phyloP scores from a whole-genome alignment of 2,113 vertebrate genomes.

The Cyprinus carpio region DNA sequence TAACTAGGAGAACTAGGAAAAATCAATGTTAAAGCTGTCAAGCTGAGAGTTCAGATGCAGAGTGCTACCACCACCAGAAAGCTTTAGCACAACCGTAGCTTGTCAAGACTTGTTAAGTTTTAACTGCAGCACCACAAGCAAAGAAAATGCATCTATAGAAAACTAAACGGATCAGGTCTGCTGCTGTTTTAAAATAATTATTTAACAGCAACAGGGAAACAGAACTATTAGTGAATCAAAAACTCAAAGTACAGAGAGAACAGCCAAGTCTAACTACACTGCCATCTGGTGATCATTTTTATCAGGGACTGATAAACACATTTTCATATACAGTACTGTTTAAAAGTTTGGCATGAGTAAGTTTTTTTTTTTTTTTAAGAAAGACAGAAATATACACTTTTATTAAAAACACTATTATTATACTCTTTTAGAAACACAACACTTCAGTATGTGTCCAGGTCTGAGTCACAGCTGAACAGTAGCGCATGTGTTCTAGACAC shows the following conservation, averaged over 20 bases:
- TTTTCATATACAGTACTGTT: neutral
- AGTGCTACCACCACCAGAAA: conserved; percentile 30
- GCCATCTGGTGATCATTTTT: conserved; percentile 13
- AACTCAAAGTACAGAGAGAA: neutral
- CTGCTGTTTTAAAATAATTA: neutral
- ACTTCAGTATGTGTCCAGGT: no score
- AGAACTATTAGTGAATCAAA: neutral
- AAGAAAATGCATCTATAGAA: neutral
- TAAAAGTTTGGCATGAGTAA: neutral
- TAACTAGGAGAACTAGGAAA: neutral
- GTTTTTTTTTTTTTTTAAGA: no score
- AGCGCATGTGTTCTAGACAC: no score
- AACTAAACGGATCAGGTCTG: neutral
- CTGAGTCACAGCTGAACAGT: no score
- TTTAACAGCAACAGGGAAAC: neutral
- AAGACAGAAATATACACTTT: no score
- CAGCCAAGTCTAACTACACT: neutral
- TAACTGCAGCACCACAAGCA: neutral
- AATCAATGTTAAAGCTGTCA: neutral
- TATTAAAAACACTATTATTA: no score
- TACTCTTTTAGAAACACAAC: no score
- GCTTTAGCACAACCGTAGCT: neutral
- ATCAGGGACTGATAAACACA: neutral
- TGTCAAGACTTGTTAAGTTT: neutral
- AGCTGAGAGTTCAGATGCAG: neutral